These are phyloP conservation scores for Chymomyza caudatula DNA, from an alignment of 2,888 invertebrate species.

Conservation along the genomic window DNA sequence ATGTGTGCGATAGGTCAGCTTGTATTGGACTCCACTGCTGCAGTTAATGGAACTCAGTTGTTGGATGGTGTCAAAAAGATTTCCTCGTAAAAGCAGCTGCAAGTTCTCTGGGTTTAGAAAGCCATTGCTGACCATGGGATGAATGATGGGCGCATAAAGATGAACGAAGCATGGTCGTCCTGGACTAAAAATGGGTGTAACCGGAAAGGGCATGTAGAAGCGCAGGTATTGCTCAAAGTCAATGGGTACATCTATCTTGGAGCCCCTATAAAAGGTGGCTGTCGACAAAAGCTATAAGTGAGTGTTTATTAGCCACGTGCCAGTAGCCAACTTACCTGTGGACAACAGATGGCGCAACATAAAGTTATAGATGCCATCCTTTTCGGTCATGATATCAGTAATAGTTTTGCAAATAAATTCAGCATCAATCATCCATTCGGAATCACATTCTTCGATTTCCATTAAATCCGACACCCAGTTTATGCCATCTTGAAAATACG, in stretches of 20 bases:
- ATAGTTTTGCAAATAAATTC: conserved; percentile 35
- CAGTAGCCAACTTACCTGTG: conserved; percentile 11
- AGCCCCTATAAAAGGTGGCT: conserved; percentile 50
- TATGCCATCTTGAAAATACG: conserved; percentile 47
- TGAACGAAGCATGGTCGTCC: conserved; percentile 46
- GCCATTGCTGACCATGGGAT: conserved; percentile 44
- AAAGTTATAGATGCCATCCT: conserved; percentile 44
- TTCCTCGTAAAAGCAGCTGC: conserved; percentile 46
- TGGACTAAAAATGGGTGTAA: conserved; percentile 49
- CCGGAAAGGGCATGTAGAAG: conserved; percentile 43
- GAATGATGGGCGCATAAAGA: conserved; percentile 29
- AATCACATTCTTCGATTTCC: conserved; percentile 41
- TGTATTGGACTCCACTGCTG: conserved; percentile 37
- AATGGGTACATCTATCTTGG: conserved; percentile 49
- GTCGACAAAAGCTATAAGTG: background rate
- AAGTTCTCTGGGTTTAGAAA: conserved; percentile 50
- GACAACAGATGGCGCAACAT: conserved; percentile 34
- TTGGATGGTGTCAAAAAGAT: conserved; percentile 38
- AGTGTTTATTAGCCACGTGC: background rate
- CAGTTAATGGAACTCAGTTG: conserved; percentile 30
- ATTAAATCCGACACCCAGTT: conserved; percentile 43
- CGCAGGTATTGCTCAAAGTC: conserved; percentile 49
- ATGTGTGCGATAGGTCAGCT: conserved; percentile 44
- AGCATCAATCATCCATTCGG: conserved; percentile 43
- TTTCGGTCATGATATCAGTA: conserved; percentile 41